Percentiles rank a stretch among this genome's conserved stretches.
Evolutionary conservation across 2,113 vertebrate species (phyloP).

Genomic region (Peromyscus californicus): DNA sequence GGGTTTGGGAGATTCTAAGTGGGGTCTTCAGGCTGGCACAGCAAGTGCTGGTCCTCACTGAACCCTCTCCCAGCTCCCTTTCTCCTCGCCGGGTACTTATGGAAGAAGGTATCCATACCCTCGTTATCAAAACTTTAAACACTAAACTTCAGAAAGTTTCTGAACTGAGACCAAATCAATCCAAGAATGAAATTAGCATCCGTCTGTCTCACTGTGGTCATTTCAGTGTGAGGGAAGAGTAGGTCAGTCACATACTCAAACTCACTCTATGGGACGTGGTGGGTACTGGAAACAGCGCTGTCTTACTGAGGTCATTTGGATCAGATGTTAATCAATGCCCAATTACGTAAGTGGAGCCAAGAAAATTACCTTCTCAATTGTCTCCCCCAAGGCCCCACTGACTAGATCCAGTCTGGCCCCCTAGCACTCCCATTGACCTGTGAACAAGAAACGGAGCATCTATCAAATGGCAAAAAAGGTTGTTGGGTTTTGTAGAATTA

Average conservation of each 20-base stretch:
- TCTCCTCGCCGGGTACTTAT: background rate
- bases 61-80: background rate
- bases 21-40: background rate
- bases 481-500: background rate
- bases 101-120: background rate
- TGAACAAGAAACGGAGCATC: background rate
- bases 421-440: background rate
- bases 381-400: background rate
- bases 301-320: background rate
- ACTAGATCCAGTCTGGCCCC: background rate
- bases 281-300: background rate
- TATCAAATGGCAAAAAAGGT: background rate
- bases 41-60: background rate
- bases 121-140: conserved; percentile 31
- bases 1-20: background rate
- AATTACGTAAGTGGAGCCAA: conserved; percentile 6
- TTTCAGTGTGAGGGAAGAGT: background rate
- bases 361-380: conserved; percentile 26
- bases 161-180: background rate
- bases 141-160: background rate
- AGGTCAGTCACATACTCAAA: background rate
- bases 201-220: background rate
- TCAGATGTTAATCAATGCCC: conserved; percentile 23
- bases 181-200: background rate
- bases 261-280: too few species aligned